phyloP scores from a whole-genome alignment of 1,140 invertebrate species.

The Oryctes rhinoceros region DNA sequence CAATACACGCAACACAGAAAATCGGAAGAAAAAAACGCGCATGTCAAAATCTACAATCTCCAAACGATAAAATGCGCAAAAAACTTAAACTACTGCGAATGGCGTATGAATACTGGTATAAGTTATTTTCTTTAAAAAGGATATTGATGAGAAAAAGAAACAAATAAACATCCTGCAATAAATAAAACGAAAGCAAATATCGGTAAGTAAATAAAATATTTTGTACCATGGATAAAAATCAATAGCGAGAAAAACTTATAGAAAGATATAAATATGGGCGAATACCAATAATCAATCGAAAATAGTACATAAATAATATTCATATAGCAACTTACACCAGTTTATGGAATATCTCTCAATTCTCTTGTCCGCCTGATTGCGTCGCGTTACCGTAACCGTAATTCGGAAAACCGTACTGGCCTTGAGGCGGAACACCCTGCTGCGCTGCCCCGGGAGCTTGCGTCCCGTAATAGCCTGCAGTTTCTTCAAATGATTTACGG shows the following conservation, averaged over 20 bases:
- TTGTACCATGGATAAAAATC: slow-evolving; percentile 38
- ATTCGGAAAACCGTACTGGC: slow-evolving; percentile 55
- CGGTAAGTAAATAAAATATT: slow-evolving; percentile 41
- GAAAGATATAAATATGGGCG: slow-evolving; percentile 16
- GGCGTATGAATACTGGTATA: slow-evolving; percentile 43
- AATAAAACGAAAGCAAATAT: slow-evolving; percentile 46
- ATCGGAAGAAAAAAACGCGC: not conserved
- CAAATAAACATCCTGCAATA: slow-evolving; percentile 46
- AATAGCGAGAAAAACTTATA: slow-evolving; percentile 5
- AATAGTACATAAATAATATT: not conserved
- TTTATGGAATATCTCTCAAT: slow-evolving; percentile 43
- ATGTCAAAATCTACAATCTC: not conserved
- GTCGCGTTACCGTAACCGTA: slow-evolving; percentile 55
- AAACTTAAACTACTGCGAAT: slow-evolving; percentile 20
- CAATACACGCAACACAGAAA: too few relatives aligned
- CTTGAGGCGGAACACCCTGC: slow-evolving; percentile 52
- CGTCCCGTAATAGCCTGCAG: slow-evolving; percentile 56
- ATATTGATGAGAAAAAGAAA: not conserved
- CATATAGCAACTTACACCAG: slow-evolving; percentile 42
- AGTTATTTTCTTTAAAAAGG: not conserved
- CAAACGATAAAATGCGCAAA: slow-evolving; percentile 20
- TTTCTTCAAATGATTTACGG: slow-evolving; percentile 37
- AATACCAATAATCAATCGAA: not conserved
- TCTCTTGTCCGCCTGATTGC: slow-evolving; percentile 46
- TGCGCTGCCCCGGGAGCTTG: slow-evolving; percentile 53